Conservation (phyloP, 2,113 vertebrate genomes). For the Sylvietta virens region DNA sequence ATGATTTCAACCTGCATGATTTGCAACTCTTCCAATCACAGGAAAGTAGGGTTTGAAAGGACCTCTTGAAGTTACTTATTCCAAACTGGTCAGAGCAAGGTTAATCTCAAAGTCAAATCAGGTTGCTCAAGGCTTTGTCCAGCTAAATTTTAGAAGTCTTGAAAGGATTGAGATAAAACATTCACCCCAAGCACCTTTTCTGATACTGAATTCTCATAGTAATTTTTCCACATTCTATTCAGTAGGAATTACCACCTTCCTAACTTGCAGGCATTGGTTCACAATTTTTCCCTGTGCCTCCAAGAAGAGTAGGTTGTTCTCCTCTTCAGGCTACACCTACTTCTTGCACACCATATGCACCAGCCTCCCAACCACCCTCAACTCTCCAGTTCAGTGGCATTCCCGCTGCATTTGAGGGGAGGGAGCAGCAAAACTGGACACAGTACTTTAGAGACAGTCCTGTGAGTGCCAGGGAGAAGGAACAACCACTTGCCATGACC, state of each 20-base stretch:
- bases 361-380: neutral
- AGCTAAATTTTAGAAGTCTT: neutral
- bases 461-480: neutral
- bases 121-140: neutral
- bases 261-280: neutral
- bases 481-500: neutral
- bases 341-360: fast-evolving
- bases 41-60: neutral
- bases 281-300: neutral
- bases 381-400: neutral
- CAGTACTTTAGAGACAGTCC: neutral
- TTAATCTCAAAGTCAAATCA: neutral
- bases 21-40: neutral
- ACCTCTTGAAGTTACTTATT: neutral
- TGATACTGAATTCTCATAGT: neutral
- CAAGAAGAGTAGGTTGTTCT: neutral
- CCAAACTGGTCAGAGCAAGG: neutral
- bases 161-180: neutral
- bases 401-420: neutral
- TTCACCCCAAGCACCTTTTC: neutral
- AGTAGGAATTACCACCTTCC: neutral
- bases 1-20: neutral
- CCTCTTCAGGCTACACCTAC: neutral
- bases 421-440: neutral
- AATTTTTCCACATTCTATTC: neutral